phyloP scores from a whole-genome alignment of 2,113 vertebrate genomes.

The Cyanocitta stelleri region DNA sequence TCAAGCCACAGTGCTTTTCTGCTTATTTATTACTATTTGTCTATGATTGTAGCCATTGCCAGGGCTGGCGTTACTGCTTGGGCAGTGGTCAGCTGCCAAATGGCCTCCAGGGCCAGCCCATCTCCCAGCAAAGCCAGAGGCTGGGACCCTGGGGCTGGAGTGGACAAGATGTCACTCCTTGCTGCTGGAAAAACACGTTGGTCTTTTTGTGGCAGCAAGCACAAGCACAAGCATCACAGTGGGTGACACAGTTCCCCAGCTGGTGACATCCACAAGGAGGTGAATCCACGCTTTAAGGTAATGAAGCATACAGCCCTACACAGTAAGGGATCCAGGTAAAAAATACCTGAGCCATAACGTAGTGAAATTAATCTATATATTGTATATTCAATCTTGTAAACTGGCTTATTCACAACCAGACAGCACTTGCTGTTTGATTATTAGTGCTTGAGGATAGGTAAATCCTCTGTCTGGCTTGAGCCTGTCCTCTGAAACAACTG shows the following conservation, averaged over 20 bases:
- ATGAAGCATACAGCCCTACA: neutral
- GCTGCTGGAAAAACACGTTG: neutral
- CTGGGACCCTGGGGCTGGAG: neutral
- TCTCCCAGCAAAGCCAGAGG: neutral
- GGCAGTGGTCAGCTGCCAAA: neutral
- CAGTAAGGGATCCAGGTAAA: neutral
- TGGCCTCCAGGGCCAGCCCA: neutral
- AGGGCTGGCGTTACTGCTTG: neutral
- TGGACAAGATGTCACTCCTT: accelerated
- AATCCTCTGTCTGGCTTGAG: neutral
- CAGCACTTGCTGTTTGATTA: neutral
- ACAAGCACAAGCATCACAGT: neutral
- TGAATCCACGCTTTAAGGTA: neutral
- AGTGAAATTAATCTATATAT: neutral
- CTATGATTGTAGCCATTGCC: neutral
- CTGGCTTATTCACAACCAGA: neutral
- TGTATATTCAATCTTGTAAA: neutral
- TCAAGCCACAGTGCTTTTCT: constrained; percentile 35
- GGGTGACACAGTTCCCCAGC: neutral
- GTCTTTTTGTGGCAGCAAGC: neutral
- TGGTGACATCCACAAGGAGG: neutral
- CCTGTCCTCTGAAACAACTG: neutral
- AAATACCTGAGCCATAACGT: neutral
- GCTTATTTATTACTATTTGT: constrained; percentile 57
- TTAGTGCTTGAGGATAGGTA: neutral